These are phyloP conservation scores for Eupithecia exiguata DNA, from an alignment of 2,888 invertebrate genomes.

Conservation along the genomic window DNA sequence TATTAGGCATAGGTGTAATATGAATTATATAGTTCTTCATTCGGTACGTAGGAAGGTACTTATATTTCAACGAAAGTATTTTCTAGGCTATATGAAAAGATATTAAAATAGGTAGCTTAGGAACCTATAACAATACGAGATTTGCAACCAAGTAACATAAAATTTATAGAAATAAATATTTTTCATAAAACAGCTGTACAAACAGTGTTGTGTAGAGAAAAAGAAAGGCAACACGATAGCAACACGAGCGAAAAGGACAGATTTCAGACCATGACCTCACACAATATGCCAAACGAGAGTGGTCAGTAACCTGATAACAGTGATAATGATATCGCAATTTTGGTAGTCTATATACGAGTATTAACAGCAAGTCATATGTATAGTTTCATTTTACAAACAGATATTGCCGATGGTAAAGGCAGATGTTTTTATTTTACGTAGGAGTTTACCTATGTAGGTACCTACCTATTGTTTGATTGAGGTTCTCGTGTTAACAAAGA, in stretches of 20 bases:
- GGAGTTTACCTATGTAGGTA: neutral
- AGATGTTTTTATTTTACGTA: slow-evolving; percentile 3
- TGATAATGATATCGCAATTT: slow-evolving; percentile 60
- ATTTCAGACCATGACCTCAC: slow-evolving; percentile 70
- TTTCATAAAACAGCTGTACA: slow-evolving; percentile 41
- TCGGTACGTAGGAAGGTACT: neutral
- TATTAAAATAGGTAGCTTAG: neutral
- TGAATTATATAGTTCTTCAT: neutral
- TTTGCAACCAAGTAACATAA: neutral
- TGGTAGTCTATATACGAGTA: slow-evolving; percentile 46
- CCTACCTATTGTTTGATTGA: neutral
- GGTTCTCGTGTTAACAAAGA: neutral
- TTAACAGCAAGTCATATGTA: slow-evolving; percentile 24
- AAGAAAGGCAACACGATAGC: slow-evolving; percentile 38
- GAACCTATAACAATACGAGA: neutral
- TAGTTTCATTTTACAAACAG: slow-evolving; percentile 11
- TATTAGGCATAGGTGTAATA: neutral
- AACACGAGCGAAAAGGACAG: slow-evolving; percentile 47
- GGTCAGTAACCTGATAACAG: slow-evolving; percentile 66
- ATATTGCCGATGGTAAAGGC: neutral
- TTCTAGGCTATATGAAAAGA: neutral
- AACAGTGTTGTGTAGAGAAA: slow-evolving; percentile 41
- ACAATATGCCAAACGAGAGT: slow-evolving; percentile 61
- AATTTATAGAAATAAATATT: neutral
- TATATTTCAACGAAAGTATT: neutral